Evolutionary conservation across 1,140 invertebrate species (phyloP), one percentile per base, ranked within the genome.

Genomic region (Copidosoma floridanum): DNA sequence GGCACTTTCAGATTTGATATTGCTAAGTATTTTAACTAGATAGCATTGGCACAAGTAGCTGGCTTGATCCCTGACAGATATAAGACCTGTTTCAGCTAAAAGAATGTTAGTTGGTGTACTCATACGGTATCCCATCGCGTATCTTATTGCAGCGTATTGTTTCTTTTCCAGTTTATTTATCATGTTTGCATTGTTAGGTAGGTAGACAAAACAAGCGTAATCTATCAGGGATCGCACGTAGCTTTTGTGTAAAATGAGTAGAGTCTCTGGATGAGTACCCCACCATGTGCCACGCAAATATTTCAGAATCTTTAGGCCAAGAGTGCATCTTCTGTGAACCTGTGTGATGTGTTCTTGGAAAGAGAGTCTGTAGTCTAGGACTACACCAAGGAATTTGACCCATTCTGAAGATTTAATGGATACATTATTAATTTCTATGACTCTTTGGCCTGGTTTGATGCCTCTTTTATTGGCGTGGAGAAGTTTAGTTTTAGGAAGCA

Each of bases 381-480:
- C 3, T 2, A 51, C 2, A 10, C 48, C 48, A 4, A 51, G 24
- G 26, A 51, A 51, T 2, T 20, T 14, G 2, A 20, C 24, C 6
- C 37, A 12, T 10, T 51, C 29, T 3, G 14, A 12, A 4, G 48
- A 51, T 8, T 35, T 20, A 21, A 51, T 37, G 2, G 3, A 1
- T 11, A 2, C 14, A 20, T 51, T 18, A 10, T 18, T 20, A 3
- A 51, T 21, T 2, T 18, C 14, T 2, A 51, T 32, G 8, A 11
- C 2, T 2, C 11, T 37, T 4, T 35, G 3, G 1, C 32, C 27
- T 0, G 60, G 56, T 37, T 14, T 3, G 14, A 53, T 48, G n/a
- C 47, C 47, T 32, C 47, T 60, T 2, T 63, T 66, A 41, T 59
- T 63, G 27, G 63, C 63, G 21, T 60, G 61, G 7, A 66, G 1